A percentile compares a stretch with the other conserved stretches of the same genome.
Conservation (phyloP, 2,797 vertebrate genomes). For the Enteromius argenteus region DNA sequence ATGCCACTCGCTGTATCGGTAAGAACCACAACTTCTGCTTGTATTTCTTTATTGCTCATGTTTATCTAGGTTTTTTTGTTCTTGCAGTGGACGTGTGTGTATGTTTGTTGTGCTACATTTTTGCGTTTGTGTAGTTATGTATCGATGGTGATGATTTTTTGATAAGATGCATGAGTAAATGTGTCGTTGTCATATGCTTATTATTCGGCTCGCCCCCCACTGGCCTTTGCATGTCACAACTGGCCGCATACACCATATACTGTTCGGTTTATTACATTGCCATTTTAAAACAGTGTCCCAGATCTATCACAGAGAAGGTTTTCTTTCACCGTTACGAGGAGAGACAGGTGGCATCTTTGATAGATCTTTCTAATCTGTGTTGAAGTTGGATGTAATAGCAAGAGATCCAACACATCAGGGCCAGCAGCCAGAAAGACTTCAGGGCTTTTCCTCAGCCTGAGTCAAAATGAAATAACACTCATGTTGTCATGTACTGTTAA, state of each 20-base stretch:
- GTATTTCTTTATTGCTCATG: not conserved
- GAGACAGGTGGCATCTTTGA: conserved; percentile 58
- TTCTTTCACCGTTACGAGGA: conserved; percentile 7
- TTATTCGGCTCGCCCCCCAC: not conserved
- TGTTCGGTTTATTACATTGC: not conserved
- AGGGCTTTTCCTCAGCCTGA: conserved; percentile 10
- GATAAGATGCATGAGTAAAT: not conserved
- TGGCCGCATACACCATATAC: not conserved
- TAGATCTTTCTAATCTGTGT: conserved; percentile 59
- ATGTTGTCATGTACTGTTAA: not conserved
- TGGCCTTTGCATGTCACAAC: not conserved
- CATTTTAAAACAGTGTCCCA: not conserved
- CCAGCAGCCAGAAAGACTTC: conserved; percentile 22
- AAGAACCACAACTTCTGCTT: conserved; percentile 53
- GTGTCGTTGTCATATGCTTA: not conserved
- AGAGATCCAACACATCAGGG: conserved; percentile 47
- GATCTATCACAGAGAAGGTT: conserved; percentile 4
- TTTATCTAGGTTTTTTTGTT: not conserved
- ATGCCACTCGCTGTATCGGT: conserved; percentile 96
- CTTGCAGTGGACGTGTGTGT: conserved; percentile 5
- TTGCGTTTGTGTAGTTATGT: conserved; percentile 15
- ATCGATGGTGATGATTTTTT: conserved; percentile 45
- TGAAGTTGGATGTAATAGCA: conserved; percentile 54
- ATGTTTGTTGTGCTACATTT: not conserved
- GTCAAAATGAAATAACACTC: not conserved